Percentiles rank a stretch among this genome's conserved stretches.
Conservation (phyloP, 2,888 invertebrate species). For the Cephus spinipes region DNA sequence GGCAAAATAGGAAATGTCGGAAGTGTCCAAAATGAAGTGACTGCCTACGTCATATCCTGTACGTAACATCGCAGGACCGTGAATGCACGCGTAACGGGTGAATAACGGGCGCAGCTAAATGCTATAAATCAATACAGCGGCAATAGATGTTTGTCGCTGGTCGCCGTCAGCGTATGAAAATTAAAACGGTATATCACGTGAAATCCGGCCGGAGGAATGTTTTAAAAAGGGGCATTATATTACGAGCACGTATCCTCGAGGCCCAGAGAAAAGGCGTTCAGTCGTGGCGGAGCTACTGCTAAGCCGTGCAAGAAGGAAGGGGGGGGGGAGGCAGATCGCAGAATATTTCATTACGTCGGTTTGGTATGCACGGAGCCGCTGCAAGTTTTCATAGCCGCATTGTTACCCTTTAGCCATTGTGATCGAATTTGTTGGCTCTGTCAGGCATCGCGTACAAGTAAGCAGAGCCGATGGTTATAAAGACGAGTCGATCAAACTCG, state of each 20-base stretch:
- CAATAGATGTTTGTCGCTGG: constrained; percentile 47
- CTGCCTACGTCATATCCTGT: too few species aligned
- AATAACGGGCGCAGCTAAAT: neutral
- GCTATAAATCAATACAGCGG: constrained; percentile 53
- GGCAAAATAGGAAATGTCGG: too few species aligned
- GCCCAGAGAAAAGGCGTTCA: constrained; percentile 15
- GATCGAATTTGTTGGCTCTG: neutral
- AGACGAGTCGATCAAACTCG: too few species aligned
- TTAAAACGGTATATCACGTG: constrained; percentile 60
- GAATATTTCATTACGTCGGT: constrained; percentile 29
- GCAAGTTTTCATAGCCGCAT: neutral
- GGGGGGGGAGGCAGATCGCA: constrained; percentile 1
- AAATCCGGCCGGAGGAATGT: constrained; percentile 41
- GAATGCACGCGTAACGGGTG: too few species aligned
- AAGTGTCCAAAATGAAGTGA: too few species aligned
- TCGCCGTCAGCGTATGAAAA: constrained; percentile 54
- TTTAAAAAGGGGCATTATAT: constrained; percentile 51
- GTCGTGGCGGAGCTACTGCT: constrained; percentile 19
- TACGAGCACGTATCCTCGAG: constrained; percentile 19
- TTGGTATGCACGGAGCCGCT: constrained; percentile 10
- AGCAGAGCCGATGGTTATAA: too few species aligned
- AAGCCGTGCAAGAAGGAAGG: constrained; percentile 10
- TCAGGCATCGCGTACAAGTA: too few species aligned
- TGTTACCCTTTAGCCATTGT: constrained; percentile 1
- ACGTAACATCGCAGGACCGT: too few species aligned